These are phyloP conservation scores for Erebia palarica DNA, from an alignment of 2,888 invertebrate genomes.

Conservation along the genomic window DNA sequence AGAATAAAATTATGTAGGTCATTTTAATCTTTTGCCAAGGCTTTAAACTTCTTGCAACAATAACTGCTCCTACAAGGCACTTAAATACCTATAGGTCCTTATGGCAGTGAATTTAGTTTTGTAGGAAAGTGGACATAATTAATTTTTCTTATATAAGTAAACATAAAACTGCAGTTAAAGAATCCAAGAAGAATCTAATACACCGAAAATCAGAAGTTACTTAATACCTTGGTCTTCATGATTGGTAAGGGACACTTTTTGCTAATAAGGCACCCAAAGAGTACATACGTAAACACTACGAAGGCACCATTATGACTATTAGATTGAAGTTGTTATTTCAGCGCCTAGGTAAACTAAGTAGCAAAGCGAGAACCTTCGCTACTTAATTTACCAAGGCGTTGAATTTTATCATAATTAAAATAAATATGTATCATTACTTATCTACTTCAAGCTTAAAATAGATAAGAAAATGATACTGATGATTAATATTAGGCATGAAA, in stretches of 20 bases:
- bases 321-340: neutral
- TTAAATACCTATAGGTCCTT: no score
- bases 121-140: neutral
- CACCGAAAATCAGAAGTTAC: no score
- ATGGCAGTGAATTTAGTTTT: neutral
- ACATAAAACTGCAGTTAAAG: no score
- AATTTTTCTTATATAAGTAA: no score
- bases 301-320: neutral
- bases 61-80: neutral
- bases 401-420: no score
- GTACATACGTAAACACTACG: neutral
- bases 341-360: neutral
- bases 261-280: neutral
- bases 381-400: no score
- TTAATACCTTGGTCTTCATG: no score
- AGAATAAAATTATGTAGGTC: constrained; percentile 27
- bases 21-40: constrained; percentile 14
- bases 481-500: no score
- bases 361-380: neutral
- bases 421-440: no score
- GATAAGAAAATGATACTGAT: no score
- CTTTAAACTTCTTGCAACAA: neutral
- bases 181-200: no score
- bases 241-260: neutral
- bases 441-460: no score